Conservation (phyloP, 2,888 invertebrate species). For the Agrotis exclamationis region DNA sequence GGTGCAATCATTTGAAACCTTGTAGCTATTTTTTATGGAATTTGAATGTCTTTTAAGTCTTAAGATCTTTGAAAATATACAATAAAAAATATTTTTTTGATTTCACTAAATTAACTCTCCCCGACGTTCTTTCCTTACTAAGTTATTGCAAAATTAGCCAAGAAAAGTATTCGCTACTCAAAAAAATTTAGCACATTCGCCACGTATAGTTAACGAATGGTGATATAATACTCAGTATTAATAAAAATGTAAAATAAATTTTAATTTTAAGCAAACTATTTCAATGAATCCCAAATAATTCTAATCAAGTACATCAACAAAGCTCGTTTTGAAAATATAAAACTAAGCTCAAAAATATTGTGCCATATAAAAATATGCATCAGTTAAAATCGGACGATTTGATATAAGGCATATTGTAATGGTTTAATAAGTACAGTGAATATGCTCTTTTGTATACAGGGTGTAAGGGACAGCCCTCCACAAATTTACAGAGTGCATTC, state of each 20-base stretch:
- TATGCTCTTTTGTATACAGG: constrained; percentile 50
- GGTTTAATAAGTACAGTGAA: constrained; percentile 33
- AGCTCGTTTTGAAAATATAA: constrained; percentile 48
- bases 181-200: constrained; percentile 68
- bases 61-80: neutral
- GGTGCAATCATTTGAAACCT: neutral
- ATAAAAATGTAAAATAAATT: constrained; percentile 76
- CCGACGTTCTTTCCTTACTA: constrained; percentile 3
- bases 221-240: constrained; percentile 82
- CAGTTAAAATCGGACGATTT: constrained; percentile 28
- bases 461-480: no score
- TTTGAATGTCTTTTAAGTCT: neutral
- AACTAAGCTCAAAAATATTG: constrained; percentile 64
- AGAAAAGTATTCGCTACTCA: constrained; percentile 71
- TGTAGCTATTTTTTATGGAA: neutral
- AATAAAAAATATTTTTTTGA: neutral
- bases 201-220: constrained; percentile 67
- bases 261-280: constrained; percentile 63
- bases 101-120: neutral
- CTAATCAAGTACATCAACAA: constrained; percentile 36
- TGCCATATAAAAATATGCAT: constrained; percentile 54
- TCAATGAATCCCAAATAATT: constrained; percentile 47
- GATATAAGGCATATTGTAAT: constrained; percentile 33
- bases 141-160: constrained; percentile 70
- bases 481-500: no score